phyloP scores from a whole-genome alignment of 2,888 invertebrate species.

The Barypeithes pellucidus region DNA sequence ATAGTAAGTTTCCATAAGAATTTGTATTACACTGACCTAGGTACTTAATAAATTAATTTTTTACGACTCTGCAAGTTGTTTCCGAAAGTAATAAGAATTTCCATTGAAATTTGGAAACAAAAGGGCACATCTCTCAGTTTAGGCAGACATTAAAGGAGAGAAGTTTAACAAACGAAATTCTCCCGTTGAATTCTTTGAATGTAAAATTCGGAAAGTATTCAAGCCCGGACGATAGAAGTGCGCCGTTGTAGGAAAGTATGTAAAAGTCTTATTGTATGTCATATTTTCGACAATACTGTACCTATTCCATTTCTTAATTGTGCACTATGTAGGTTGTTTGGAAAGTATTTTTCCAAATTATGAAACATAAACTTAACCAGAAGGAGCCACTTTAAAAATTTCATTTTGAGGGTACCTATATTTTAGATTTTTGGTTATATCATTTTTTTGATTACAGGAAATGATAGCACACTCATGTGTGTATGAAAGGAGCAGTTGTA shows the following conservation, averaged over 20 bases:
- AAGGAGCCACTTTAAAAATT: too few species aligned
- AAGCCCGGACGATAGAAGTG: not conserved
- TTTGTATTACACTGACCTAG: not conserved
- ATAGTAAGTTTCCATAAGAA: not conserved
- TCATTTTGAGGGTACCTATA: too few species aligned
- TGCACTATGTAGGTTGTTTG: not conserved
- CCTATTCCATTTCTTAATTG: not conserved
- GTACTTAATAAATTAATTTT: not conserved
- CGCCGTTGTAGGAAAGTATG: not conserved
- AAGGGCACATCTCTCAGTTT: slow-evolving; percentile 18
- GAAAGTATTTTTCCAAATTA: too few species aligned
- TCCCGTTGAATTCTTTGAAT: slow-evolving; percentile 16
- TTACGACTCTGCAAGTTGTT: slow-evolving; percentile 15
- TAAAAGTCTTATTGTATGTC: slow-evolving; percentile 11
- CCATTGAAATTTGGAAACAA: slow-evolving; percentile 21
- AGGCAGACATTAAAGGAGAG: slow-evolving; percentile 18
- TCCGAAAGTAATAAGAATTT: slow-evolving; percentile 18
- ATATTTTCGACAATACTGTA: not conserved
- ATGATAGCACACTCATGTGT: too few species aligned
- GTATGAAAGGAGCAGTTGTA: too few species aligned
- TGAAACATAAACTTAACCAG: too few species aligned
- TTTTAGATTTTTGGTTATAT: too few species aligned
- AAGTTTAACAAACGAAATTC: slow-evolving; percentile 20
- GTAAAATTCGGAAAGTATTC: slow-evolving; percentile 7
- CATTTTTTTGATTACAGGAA: too few species aligned